Base-by-base conservation (phyloP, 2,113 vertebrate genomes). In the Cacatua alba region DNA sequence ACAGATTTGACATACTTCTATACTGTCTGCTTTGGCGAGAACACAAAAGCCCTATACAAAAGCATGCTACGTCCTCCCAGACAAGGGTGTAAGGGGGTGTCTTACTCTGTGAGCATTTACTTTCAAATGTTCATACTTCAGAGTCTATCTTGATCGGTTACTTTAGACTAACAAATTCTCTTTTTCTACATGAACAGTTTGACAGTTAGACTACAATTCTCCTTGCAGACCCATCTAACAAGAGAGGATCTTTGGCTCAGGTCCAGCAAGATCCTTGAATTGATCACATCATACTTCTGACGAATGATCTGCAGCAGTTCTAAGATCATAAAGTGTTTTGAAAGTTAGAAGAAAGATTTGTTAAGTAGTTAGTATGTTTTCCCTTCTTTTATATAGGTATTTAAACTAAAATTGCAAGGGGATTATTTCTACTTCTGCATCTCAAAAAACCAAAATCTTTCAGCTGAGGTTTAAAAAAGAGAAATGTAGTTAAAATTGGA, bases 1-100 rank as follows among this genome's bases (percentile, higher is more conserved):
- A 86, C 95, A 95, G 96, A 98, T 97, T 97, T 97, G 97, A 97
- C 97, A 97, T 68, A 96, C 94, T 91, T 96, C 96, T 97, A 94
- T 97, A 98, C 95, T 95, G 92, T 96, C 96, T 96, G 92, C 94
- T 97, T 97, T 97, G 95, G 96, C 86, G 46, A 95, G 91, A 96
- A 92, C 86, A 92, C 94, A 96, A 95, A 94, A 96, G 76, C 51
- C 82, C 82, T 68, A 86, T 16, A 97, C 96, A 97, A 97, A 97
- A 95, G 97, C 94, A 86, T 35, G 80, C 71, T 78, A 68, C 53
- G 10, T 93, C 95, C 95, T 95, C 92, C 85, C 82, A 91, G 88
- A 82, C 80, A 81, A 84, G 70, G 92, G 72, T 69, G 74, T 16
- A 59, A 37, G 48, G 49, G 59, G 83, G 41, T 75, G 57, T 77